A percentile compares a stretch with the other conserved stretches of the same genome.
These are phyloP conservation scores for Diplodus puntazzo DNA, from an alignment of 2,797 vertebrate species.

Conservation along the genomic window DNA sequence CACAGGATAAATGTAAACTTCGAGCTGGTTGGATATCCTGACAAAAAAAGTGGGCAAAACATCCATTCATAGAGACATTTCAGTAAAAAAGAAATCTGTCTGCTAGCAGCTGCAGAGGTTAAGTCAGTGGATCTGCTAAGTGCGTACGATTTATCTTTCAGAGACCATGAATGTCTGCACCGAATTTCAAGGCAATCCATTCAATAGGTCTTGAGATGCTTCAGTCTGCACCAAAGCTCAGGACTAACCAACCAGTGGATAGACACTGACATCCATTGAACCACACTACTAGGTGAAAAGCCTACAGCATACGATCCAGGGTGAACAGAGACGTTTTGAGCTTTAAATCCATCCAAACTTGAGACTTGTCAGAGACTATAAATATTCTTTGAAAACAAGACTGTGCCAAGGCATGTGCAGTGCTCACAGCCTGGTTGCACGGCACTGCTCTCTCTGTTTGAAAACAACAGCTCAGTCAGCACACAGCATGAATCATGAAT, in stretches of 20 bases:
- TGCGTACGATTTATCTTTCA: neutral
- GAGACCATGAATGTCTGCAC: neutral
- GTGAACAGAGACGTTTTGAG: neutral
- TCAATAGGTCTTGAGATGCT: neutral
- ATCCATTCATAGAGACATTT: neutral
- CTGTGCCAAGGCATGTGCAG: neutral
- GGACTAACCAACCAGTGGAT: no score
- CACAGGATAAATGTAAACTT: neutral
- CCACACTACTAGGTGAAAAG: neutral
- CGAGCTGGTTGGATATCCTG: neutral
- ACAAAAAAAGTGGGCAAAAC: no score
- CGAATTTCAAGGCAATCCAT: neutral
- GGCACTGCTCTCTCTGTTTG: neutral
- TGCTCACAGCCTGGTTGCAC: neutral
- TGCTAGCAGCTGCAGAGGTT: neutral
- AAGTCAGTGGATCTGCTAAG: neutral
- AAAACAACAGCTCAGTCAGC: conserved; percentile 15
- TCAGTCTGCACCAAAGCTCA: neutral
- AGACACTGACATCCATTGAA: neutral
- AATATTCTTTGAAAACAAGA: neutral
- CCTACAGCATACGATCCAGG: neutral
- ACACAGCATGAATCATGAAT: conserved; percentile 17
- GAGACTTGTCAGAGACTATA: neutral
- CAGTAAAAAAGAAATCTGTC: neutral
- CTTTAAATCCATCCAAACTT: conserved; percentile 2